phyloP scores from a whole-genome alignment of 64 coral and sea anemone species.

The Dendronephthya gigantea region DNA sequence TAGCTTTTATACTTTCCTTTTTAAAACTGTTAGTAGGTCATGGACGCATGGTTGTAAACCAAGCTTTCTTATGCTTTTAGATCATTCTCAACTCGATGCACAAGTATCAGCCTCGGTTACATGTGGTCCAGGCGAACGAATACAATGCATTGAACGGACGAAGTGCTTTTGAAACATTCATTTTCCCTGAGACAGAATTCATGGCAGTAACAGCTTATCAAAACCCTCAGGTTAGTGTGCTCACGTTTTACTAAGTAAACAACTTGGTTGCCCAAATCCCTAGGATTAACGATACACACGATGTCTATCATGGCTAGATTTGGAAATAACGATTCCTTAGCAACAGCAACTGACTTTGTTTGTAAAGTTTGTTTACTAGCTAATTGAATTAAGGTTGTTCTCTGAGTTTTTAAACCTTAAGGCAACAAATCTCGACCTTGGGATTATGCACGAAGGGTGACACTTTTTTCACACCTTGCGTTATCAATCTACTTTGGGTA shows the following conservation, averaged over 20 bases:
- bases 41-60: not conserved
- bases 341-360: not conserved
- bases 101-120: not conserved
- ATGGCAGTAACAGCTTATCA: slow-evolving; percentile 12
- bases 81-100: slow-evolving; percentile 18
- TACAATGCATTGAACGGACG: not conserved
- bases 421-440: too few species aligned
- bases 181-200: not conserved
- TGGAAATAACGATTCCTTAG: not conserved
- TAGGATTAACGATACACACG: too few species aligned
- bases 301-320: too few species aligned
- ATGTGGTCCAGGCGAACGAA: not conserved
- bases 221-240: not conserved
- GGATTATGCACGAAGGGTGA: too few species aligned
- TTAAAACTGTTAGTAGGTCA: too few species aligned
- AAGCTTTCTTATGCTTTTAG: not conserved
- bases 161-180: slow-evolving; percentile 6
- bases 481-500: too few species aligned
- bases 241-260: not conserved
- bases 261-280: too few species aligned
- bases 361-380: too few species aligned
- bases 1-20: too few species aligned
- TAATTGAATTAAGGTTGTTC: too few species aligned
- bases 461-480: too few species aligned
- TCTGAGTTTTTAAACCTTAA: too few species aligned